phyloP scores from a whole-genome alignment of 2,797 vertebrate species.

The Falco berigora region DNA sequence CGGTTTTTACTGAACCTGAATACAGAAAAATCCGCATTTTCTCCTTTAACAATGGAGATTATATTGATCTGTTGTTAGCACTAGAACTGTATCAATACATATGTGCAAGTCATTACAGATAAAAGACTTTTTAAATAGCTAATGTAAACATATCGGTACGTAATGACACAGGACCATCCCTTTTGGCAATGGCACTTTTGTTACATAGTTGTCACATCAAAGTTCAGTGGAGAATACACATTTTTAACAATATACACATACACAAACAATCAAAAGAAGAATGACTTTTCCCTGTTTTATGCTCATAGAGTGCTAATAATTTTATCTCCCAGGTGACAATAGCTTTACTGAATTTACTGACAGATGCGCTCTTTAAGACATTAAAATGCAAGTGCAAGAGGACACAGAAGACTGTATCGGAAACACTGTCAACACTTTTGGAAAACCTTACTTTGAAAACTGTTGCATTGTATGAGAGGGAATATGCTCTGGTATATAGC shows the following conservation, averaged over 20 bases:
- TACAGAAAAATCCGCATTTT: neutral
- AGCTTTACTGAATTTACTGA: neutral
- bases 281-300: neutral
- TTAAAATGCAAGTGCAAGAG: neutral
- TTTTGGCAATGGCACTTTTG: neutral
- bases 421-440: neutral
- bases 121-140: neutral
- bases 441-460: neutral
- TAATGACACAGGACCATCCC: neutral
- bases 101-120: neutral
- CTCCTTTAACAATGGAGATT: neutral
- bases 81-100: neutral
- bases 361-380: neutral
- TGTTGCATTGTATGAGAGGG: neutral
- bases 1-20: neutral
- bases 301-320: neutral
- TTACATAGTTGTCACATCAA: neutral
- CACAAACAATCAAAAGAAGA: neutral
- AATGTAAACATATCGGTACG: neutral
- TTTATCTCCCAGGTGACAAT: neutral
- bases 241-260: neutral
- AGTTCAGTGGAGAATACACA: neutral
- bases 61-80: neutral
- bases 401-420: neutral
- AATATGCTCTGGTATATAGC: neutral